These are phyloP conservation scores for Caradrina clavipalpis DNA, from an alignment of 2,888 invertebrate genomes.

Conservation along the genomic window DNA sequence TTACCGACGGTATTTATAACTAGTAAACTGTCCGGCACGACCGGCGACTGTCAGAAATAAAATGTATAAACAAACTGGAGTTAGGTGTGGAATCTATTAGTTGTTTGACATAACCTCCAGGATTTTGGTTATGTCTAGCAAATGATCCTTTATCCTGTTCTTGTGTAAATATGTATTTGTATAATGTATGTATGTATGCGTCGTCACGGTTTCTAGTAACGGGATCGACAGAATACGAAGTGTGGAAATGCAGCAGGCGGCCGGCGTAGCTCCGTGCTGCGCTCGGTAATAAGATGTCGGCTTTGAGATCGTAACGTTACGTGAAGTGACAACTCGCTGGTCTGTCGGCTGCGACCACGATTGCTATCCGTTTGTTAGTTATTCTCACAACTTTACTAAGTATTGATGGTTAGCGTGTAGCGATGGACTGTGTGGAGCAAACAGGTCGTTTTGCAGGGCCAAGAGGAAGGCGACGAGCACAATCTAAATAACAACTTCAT, in stretches of 20 bases:
- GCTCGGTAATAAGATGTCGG: slow-evolving; percentile 54
- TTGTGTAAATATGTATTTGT: slow-evolving; percentile 52
- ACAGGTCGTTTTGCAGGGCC: neutral
- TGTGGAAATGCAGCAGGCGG: slow-evolving; percentile 52
- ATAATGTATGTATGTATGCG: slow-evolving; percentile 58
- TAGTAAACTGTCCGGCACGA: slow-evolving; percentile 52
- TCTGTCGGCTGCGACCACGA: slow-evolving; percentile 40
- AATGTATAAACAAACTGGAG: slow-evolving; percentile 49
- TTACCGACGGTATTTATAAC: slow-evolving; percentile 53
- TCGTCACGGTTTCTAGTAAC: slow-evolving; percentile 53
- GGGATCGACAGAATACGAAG: slow-evolving; percentile 56
- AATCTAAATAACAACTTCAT: neutral
- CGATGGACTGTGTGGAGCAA: slow-evolving; percentile 12
- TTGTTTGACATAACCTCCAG: slow-evolving; percentile 40
- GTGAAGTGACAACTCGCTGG: slow-evolving; percentile 43
- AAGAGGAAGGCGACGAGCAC: no score
- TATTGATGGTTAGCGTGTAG: slow-evolving; percentile 28
- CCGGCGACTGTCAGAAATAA: slow-evolving; percentile 59
- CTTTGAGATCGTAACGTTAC: slow-evolving; percentile 43
- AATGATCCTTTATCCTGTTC: slow-evolving; percentile 48
- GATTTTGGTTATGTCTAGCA: slow-evolving; percentile 33
- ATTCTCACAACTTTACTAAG: slow-evolving; percentile 47
- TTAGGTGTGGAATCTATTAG: slow-evolving; percentile 55
- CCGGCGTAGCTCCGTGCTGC: slow-evolving; percentile 19
- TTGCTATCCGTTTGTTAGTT: slow-evolving; percentile 47